Conservation (phyloP, 2,113 vertebrate genomes). For the Gopherus evgoodei region DNA sequence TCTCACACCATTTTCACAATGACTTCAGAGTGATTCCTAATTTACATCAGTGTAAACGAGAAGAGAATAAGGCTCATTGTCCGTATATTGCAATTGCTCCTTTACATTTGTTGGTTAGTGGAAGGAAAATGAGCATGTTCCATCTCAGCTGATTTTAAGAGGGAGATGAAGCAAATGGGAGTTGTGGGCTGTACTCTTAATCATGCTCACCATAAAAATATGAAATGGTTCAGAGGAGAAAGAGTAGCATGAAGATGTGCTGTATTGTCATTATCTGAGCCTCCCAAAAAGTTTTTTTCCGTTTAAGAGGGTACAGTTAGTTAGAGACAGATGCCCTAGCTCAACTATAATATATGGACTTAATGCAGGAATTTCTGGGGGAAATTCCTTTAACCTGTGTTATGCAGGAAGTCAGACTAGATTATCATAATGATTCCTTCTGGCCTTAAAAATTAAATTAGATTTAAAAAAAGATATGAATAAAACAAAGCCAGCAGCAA, state of each 20-base stretch:
- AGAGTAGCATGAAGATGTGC: neutral
- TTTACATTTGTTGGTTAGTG: neutral
- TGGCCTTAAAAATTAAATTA: neutral
- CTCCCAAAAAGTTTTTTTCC: neutral
- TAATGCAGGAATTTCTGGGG: neutral
- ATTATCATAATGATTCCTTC: neutral
- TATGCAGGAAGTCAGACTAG: neutral
- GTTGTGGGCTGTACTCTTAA: neutral
- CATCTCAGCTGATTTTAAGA: neutral
- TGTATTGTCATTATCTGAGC: neutral
- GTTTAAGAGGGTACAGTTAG: neutral
- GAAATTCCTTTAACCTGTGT: neutral
- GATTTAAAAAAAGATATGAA: neutral
- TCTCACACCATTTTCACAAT: neutral
- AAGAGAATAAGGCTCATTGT: neutral
- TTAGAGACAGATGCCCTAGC: neutral
- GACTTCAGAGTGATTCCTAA: neutral
- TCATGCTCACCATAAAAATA: neutral
- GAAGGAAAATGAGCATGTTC: neutral
- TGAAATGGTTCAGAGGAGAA: neutral
- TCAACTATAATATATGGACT: neutral
- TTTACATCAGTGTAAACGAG: neutral
- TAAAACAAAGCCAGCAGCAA: neutral
- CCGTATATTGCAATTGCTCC: neutral
- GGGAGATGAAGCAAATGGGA: neutral